Percentiles rank a stretch among this genome's conserved stretches.
Conservation (phyloP, 92 coral and sea anemone species). For the Anthopleura xanthogrammica region DNA sequence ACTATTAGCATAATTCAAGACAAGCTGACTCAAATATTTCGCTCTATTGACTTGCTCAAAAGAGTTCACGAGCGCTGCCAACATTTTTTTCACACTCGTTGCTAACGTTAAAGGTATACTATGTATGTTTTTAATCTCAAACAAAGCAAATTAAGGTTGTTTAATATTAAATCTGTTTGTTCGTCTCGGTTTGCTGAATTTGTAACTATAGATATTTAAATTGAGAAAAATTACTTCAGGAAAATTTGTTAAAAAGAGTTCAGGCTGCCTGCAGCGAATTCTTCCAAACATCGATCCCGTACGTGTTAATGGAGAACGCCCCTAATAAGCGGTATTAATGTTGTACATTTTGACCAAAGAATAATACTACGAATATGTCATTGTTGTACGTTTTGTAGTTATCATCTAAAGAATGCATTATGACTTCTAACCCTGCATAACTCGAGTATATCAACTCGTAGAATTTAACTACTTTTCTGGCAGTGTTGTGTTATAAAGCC, state of each 20-base stretch:
- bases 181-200: slow-evolving; percentile 1
- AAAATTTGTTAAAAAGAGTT: too few relatives aligned
- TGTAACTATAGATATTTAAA: neutral
- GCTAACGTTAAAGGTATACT: neutral
- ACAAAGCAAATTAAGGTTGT: neutral
- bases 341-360: neutral
- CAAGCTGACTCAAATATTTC: too few relatives aligned
- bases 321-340: too few relatives aligned
- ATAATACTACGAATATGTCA: neutral
- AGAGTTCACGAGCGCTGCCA: neutral
- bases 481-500: too few relatives aligned
- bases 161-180: slow-evolving; percentile 3
- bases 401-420: neutral
- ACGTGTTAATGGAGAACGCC: neutral
- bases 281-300: neutral
- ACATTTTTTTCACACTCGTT: neutral
- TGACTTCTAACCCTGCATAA: neutral
- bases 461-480: too few relatives aligned
- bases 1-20: too few relatives aligned
- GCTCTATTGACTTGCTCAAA: neutral
- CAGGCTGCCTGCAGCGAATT: too few relatives aligned
- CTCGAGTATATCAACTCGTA: too few relatives aligned
- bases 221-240: neutral
- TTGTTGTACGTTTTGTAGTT: neutral
- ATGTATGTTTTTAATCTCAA: neutral